Evolutionary conservation across 2,888 invertebrate genomes (phyloP), one percentile per base, ranked within the genome.

Genomic region (Nebria salina): DNA sequence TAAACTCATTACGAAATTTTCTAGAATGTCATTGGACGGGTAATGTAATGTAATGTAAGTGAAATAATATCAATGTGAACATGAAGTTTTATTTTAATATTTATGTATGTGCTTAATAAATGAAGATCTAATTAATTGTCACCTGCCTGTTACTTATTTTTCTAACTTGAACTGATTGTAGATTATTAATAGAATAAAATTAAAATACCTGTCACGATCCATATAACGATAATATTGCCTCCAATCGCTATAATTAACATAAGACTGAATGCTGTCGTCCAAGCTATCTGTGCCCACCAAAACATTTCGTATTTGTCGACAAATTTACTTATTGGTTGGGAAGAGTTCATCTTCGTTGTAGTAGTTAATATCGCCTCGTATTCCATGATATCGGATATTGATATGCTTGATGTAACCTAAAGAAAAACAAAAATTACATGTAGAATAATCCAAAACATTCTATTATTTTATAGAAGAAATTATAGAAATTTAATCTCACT

Each of bases 161-260:
- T 15, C 6, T 15, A 5, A 3, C 20, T 15, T 20, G 5, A 20
- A 20, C 66, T 6, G 41, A 26, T 13, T 76, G 76, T 65, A 79
- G 64, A 34, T 34, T 34, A 34, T 34, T 34, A 2, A 34, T 34
- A 34, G 2, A 34, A 34, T 2, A 34, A 9, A 68, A 73, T 82
- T 15, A 64, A 87, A 92, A 34, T 88, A 95, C 95, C 95, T 85
- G 93, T 92, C 9, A 98, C 96, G 85, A 98, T 97, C 98, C 97
- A 98, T 85, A 97, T 95, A 75, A 98, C 97, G 83, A 97, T 95
- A 68, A 94, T 92, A 86, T 98, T 98, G 26, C 98, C 98, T 0
- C 95, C 94, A 72, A 95, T 94, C 0, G 96, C 95, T 2, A 95
- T 92, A 8, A 94, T 89, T 68, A 97, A 90, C 94, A 97, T 96